Evolutionary conservation across 2,888 invertebrate species (phyloP).

Genomic region (Drosophila mercatorum): DNA sequence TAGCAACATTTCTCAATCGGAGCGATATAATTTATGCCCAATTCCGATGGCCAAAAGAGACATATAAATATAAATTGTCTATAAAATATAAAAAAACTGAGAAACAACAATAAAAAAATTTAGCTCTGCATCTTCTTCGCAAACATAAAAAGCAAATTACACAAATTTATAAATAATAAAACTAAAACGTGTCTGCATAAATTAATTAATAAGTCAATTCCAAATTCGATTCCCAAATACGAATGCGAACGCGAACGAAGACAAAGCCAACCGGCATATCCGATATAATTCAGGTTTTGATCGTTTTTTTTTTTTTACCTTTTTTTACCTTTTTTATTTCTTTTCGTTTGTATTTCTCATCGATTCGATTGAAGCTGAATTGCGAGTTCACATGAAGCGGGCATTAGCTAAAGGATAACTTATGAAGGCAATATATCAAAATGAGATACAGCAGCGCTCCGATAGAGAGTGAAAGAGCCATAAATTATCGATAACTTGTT

Average conservation of each 20-base stretch:
- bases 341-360: constrained; percentile 24
- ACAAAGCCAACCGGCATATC: constrained; percentile 34
- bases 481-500: neutral
- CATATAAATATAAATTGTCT: constrained; percentile 62
- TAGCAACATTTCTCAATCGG: constrained; percentile 53
- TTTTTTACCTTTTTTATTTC: constrained; percentile 6
- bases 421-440: constrained; percentile 8
- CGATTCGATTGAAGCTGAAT: constrained; percentile 11
- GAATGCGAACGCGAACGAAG: constrained; percentile 28
- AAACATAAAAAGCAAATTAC: constrained; percentile 67
- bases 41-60: constrained; percentile 64
- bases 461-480: too few relatives aligned
- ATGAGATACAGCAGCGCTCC: neutral
- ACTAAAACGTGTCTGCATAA: constrained; percentile 84
- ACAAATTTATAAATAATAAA: constrained; percentile 82
- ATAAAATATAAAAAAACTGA: constrained; percentile 29
- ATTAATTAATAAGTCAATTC: constrained; percentile 82
- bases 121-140: constrained; percentile 39
- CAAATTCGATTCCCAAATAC: constrained; percentile 38
- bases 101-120: constrained; percentile 44
- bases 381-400: constrained; percentile 20
- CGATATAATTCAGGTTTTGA: constrained; percentile 19
- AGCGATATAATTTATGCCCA: constrained; percentile 74
- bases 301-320: neutral
- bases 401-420: constrained; percentile 52